Conservation (phyloP, 1,140 invertebrate genomes). For the Batillaria attramentaria region DNA sequence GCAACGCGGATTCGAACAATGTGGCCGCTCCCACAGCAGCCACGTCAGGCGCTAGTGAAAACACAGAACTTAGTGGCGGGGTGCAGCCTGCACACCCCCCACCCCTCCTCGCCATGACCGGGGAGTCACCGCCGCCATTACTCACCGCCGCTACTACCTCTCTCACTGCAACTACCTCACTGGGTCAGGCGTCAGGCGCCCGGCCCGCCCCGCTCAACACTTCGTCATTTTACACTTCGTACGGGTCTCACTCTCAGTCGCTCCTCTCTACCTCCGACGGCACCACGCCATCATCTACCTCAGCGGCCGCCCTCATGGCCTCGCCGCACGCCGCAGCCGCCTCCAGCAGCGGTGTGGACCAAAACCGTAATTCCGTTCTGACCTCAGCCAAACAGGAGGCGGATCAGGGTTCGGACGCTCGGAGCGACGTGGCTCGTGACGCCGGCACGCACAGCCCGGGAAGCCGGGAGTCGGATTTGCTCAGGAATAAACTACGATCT, state of each 20-base stretch:
- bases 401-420: not conserved
- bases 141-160: conserved; percentile 17
- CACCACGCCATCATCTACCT: not conserved
- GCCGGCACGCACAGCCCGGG: not conserved
- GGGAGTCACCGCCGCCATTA: not conserved
- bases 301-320: not conserved
- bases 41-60: not conserved
- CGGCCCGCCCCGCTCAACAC: conserved; percentile 18
- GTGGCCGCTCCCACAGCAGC: not conserved
- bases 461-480: not conserved
- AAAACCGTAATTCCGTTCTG: conserved; percentile 28
- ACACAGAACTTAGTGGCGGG: not conserved
- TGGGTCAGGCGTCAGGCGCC: not conserved
- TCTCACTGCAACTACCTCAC: conserved; percentile 14
- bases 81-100: not conserved
- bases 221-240: not conserved
- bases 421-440: not conserved
- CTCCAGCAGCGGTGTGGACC: conserved; percentile 15
- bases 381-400: conserved; percentile 13
- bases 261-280: conserved; percentile 23
- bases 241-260: not conserved
- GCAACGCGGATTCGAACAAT: not conserved
- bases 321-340: conserved; percentile 15
- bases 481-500: conserved; percentile 11
- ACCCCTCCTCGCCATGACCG: conserved; percentile 2